A percentile compares a stretch with the other conserved stretches of the same genome.
phyloP scores from a whole-genome alignment of 2,888 invertebrate genomes.

The Eristalis pertinax region DNA sequence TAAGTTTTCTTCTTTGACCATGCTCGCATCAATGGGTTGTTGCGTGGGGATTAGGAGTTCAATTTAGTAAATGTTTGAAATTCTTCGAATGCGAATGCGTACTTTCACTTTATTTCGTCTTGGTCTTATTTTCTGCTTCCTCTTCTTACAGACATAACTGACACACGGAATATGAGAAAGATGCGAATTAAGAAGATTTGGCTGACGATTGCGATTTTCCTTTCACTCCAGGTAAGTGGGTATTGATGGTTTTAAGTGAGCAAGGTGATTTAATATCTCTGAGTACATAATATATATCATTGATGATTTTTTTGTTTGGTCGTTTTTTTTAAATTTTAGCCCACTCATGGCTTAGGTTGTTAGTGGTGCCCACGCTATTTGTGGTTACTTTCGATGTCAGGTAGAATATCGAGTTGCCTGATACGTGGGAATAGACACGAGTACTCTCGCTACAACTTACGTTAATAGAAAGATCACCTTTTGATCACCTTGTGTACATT shows the following conservation, averaged over 20 bases:
- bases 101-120: constrained; percentile 60
- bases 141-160: constrained; percentile 54
- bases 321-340: constrained; percentile 2
- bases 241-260: constrained; percentile 39
- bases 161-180: constrained; percentile 68
- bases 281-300: constrained; percentile 33
- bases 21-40: not conserved
- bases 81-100: constrained; percentile 24
- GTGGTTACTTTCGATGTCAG: constrained; percentile 8
- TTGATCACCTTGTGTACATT: not conserved
- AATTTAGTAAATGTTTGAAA: constrained; percentile 48
- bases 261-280: constrained; percentile 45
- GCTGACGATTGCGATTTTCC: constrained; percentile 79
- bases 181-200: constrained; percentile 79
- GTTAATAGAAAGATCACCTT: not conserved
- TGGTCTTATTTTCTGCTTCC: constrained; percentile 29
- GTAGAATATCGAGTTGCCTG: not conserved
- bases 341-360: constrained; percentile 9
- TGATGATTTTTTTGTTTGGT: not conserved
- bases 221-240: constrained; percentile 80
- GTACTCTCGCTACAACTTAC: not conserved
- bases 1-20: not conserved
- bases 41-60: not conserved
- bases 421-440: not conserved
- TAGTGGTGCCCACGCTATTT: not conserved